phyloP scores from a whole-genome alignment of 2,113 vertebrate species.

The Ptychochromis oligacanthus region DNA sequence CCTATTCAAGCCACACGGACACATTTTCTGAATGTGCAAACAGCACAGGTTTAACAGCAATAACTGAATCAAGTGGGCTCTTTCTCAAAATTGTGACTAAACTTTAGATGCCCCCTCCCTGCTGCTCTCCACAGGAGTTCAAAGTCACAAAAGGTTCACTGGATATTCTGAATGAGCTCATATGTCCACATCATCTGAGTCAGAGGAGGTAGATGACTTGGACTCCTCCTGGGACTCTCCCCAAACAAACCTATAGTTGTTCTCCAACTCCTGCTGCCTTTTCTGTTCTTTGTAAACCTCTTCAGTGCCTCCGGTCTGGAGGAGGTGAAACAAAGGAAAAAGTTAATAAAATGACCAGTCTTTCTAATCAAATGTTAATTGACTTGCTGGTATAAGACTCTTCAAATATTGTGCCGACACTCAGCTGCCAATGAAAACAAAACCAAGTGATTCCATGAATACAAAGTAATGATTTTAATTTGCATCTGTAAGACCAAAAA shows the following conservation, averaged over 20 bases:
- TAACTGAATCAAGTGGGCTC: slow-evolving; percentile 21
- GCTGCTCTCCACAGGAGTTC: slow-evolving; percentile 54
- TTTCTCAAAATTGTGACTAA: slow-evolving; percentile 11
- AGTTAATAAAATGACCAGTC: not conserved
- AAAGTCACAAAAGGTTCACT: slow-evolving; percentile 7
- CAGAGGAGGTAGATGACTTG: slow-evolving; percentile 77
- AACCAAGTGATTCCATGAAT: not conserved
- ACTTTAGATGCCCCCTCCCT: slow-evolving; percentile 18
- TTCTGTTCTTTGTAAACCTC: slow-evolving; percentile 90
- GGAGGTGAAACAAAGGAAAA: not conserved
- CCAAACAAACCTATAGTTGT: slow-evolving; percentile 93
- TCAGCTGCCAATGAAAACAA: not conserved
- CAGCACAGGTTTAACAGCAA: slow-evolving; percentile 52
- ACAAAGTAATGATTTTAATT: not conserved
- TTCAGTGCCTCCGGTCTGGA: slow-evolving; percentile 88
- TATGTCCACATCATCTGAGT: slow-evolving; percentile 89
- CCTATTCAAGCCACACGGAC: slow-evolving; percentile 40
- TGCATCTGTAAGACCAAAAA: not conserved
- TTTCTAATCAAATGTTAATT: not conserved
- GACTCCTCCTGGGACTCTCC: slow-evolving; percentile 84
- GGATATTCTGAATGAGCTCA: slow-evolving; percentile 65
- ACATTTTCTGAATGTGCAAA: slow-evolving; percentile 57
- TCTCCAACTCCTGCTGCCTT: slow-evolving; percentile 89
- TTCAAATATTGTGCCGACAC: not conserved
- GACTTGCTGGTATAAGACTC: not conserved